Base-by-base conservation (phyloP, 2,113 vertebrate genomes). In the Nesogale talazaci region DNA sequence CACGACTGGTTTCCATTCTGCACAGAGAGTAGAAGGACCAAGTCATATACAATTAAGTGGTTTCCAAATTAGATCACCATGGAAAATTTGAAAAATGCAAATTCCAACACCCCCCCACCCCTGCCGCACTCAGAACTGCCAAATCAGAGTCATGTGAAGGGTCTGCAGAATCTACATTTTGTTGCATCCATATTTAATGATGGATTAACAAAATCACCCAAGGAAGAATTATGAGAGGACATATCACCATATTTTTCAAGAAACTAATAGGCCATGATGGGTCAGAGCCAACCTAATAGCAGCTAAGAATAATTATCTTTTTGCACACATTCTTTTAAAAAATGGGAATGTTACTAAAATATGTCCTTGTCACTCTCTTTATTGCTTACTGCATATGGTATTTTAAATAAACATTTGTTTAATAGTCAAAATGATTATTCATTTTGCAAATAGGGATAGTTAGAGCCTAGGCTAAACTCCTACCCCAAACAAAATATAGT, bases 371-470 rank as follows among this genome's bases (percentile, higher is more conserved):
- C 17, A 83, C 22, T 42, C 25, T 78, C 25, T 34, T 93, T 75
- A 57, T n/a, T 78, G 29, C 36, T 93, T 75, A 57, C 29, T 82
- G 78, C 38, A 90, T 27, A 16, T 74, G 15, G 38, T 52, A 19
- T 86, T 92, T 93, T 90, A 85, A 86, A 63, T 65, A 72, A 93
- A 67, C 59, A 15, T 59, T 70, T 78, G 20, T 65, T 90, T 80
- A 52, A 34, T 74, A 52, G 79, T 95, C 27, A 79, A 23, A 36
- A 6, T 67, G 23, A 70, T 72, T 36, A 77, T 67, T 38, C 19
- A 56, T 22, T 91, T 78, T 90, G 34, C 29, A 40, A 7, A 29
- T 77, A 25, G 7, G 15, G 59, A 86, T 72, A 34, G 57, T 20
- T 74, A 40, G 22, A 87, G 34, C 22, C 17, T 85, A 76, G 40